Base-by-base conservation (phyloP, 2,113 vertebrate species). In the Cyprichromis sp. region DNA sequence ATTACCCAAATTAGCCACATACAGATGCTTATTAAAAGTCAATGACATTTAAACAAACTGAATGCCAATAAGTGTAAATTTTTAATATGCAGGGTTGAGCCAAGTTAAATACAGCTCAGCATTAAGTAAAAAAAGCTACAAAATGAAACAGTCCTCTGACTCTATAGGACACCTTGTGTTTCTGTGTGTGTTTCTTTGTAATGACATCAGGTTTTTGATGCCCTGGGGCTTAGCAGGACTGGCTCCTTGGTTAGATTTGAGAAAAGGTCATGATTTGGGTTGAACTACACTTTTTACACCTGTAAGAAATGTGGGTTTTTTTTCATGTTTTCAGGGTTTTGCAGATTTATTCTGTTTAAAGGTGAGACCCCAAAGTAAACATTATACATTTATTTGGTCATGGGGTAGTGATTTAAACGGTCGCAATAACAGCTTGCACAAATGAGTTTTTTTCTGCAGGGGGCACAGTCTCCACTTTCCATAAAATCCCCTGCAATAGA, bases 241-340 rank as follows among this genome's bases (percentile, higher is more conserved):
- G 71, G 16, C 42, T 31, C 0, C 42, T 50, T 78, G 71, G 42
- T 50, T 78, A 6, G 26, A 26, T 78, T 50, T 78, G 0, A 31
- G 16, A 50, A 31, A 50, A 78, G 16, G 16, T 50, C 4, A 1
- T 2, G 16, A 13, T 11, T 47, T 76, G 24, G 9, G 24, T 2
- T 29, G 24, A 76, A 47, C 45, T 50, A 19, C 71, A 50, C 9
- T 10, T 31, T 78, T 50, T n/a, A 4, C 24, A n/a, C 2, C 4
- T 76, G 71, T 29, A 29, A 76, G 6, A 76, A 50, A 50, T 17
- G 9, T 8, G 14, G 0, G 0, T 0, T 9, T 2, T 11, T 16
- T 26, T 1, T 1, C 4, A 50, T 19, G 45, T 78, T 78, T 78
- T 47, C 16, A 50, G 1, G 42, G 4, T 50, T 29, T 50, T 68